A percentile compares a stretch with the other conserved stretches of the same genome.
Evolutionary conservation across 2,888 invertebrate genomes (phyloP).

Genomic region (Eristalis pertinax): DNA sequence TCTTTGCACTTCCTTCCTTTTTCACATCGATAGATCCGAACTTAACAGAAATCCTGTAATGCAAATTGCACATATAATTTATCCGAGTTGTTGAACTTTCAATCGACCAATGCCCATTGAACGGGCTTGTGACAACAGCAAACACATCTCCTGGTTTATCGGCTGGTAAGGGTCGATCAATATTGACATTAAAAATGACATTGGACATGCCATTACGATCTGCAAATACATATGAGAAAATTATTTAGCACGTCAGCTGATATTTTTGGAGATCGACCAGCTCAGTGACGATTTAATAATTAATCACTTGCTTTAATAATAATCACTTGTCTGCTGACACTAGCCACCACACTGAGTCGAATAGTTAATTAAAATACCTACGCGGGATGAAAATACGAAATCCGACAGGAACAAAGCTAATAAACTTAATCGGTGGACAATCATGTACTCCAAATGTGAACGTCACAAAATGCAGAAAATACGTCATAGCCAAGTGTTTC

Average conservation of each 20-base stretch:
- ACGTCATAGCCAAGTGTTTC: neutral
- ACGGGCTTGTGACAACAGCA: conserved; percentile 81
- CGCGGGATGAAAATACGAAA: neutral
- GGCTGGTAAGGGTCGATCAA: conserved; percentile 83
- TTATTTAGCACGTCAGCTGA: neutral
- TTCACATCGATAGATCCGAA: conserved; percentile 39
- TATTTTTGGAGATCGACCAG: too few relatives aligned
- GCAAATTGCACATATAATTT: conserved; percentile 83
- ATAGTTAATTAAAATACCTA: neutral
- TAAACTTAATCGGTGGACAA: neutral
- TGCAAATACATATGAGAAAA: neutral
- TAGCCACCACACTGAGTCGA: too few relatives aligned
- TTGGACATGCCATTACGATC: conserved; percentile 80
- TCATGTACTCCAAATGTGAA: neutral
- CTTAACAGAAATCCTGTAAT: conserved; percentile 84
- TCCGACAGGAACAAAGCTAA: neutral
- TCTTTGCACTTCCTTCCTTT: conserved; percentile 1
- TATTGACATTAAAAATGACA: conserved; percentile 86
- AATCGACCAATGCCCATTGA: conserved; percentile 83
- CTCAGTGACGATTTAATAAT: too few relatives aligned
- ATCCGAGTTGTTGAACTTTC: conserved; percentile 82
- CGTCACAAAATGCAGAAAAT: neutral
- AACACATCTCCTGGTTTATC: conserved; percentile 83
- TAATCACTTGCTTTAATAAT: too few relatives aligned
- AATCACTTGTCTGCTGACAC: neutral